Evolutionary conservation across 2,113 vertebrate genomes (phyloP), one percentile per base, ranked within the genome.

Genomic region (Odontophorus gujanensis): DNA sequence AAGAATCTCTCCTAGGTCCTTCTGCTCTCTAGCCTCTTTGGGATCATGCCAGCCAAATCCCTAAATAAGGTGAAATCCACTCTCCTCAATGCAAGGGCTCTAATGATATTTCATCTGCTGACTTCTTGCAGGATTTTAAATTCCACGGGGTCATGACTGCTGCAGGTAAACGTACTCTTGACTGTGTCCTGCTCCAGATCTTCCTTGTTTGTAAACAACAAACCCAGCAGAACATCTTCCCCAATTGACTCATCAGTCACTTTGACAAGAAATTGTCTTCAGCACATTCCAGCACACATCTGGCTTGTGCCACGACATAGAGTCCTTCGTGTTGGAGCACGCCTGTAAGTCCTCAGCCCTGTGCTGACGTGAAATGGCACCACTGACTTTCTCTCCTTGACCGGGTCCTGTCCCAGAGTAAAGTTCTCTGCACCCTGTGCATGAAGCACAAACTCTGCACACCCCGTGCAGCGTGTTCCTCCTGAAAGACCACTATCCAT

Each of bases 61-160:
- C n/a, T 22, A 11, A 57, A 75, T 3, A 2, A 71, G 47, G n/a
- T 40, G 40, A 81, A 78, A 62, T 32, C 28, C 71, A 8, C 25
- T 42, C 7, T 81, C 36, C 26, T 55, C n/a, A 69, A 81, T 13
- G 40, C 73, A 78, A 73, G 6, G 15, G 10, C 26, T 58, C 13
- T 47, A 69, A 72, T 55, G 45, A 7, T 59, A 7, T 51, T 68
- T 88, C 20, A 76, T 28, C 40, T 57, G 34, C 34, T 73, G 28
- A 65, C 8, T 55, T 80, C 76, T 65, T 67, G 72, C 42, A 82
- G 34, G 67, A 87, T 40, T 92, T 65, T 62, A 16, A 75, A 85
- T 84, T 81, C 73, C 65, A 74, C 2, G 2, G 30, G 34, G 32
- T 72, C 58, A 8, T 6, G 25, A 45, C 13, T 40, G 32, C 42